Evolutionary conservation across 2,113 vertebrate species (phyloP).

Genomic region (human (Homo sapiens)): DNA sequence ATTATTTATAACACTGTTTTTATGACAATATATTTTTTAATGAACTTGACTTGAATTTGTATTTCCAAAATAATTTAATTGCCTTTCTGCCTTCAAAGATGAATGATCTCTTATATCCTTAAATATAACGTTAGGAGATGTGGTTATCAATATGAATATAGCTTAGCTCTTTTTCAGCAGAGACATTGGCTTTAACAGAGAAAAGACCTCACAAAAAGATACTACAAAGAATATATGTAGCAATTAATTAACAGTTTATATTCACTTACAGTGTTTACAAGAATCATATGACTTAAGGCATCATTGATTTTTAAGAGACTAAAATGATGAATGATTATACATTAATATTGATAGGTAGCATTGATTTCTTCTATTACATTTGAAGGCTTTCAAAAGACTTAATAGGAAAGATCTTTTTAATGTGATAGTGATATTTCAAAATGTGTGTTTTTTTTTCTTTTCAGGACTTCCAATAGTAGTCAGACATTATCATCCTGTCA

Average conservation of each 20-base stretch:
- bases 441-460: constrained; percentile 50
- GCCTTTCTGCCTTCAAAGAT: constrained; percentile 19
- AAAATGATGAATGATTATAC: neutral
- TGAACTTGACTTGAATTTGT: constrained; percentile 33
- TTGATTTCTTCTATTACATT: neutral
- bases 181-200: neutral
- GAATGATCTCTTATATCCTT: neutral
- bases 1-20: constrained; percentile 25
- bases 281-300: neutral
- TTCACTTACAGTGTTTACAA: neutral
- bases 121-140: constrained; percentile 19
- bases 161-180: neutral
- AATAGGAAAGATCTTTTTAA: neutral
- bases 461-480: constrained; percentile 94
- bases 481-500: constrained; percentile 92
- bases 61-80: constrained; percentile 29
- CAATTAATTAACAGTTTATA: neutral
- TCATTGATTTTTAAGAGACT: constrained; percentile 39
- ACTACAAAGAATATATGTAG: neutral
- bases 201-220: neutral
- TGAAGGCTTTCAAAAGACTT: constrained; percentile 19
- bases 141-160: neutral
- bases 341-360: neutral
- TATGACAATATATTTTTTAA: constrained; percentile 13
- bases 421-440: neutral